A percentile compares a stretch with the other conserved stretches of the same genome.
phyloP scores from a whole-genome alignment of 2,797 vertebrate species.

The Schizopygopsis pylzovi region DNA sequence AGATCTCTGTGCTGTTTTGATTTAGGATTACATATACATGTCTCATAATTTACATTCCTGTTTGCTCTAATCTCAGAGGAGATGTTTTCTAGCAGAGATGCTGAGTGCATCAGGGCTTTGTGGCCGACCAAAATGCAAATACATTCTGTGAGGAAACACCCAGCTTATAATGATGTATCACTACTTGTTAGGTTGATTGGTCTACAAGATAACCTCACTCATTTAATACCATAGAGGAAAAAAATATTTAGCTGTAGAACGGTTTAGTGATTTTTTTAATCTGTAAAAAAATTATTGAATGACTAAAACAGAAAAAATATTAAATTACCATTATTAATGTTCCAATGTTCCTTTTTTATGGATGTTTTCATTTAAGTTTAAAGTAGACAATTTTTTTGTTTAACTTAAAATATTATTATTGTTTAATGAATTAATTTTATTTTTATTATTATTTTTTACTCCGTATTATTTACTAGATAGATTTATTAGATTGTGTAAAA shows the following conservation, averaged over 20 bases:
- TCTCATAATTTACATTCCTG: background rate
- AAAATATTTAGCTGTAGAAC: background rate
- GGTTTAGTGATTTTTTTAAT: background rate
- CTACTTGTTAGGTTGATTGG: background rate
- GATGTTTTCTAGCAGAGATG: background rate
- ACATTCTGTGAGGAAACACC: constrained; percentile 22
- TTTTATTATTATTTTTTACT: too few relatives aligned
- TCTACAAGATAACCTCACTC: background rate
- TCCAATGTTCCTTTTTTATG: too few relatives aligned
- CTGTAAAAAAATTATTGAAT: background rate
- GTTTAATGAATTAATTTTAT: background rate
- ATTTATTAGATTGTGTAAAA: background rate
- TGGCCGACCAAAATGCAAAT: background rate
- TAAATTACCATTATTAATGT: too few relatives aligned
- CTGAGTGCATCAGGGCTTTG: constrained; percentile 26
- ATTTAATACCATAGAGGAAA: background rate
- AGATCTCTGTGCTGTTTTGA: background rate
- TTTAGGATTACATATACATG: background rate
- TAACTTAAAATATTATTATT: too few relatives aligned
- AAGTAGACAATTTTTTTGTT: too few relatives aligned
- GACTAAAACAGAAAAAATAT: too few relatives aligned
- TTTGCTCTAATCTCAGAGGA: constrained; percentile 21
- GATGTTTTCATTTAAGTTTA: too few relatives aligned
- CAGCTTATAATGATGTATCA: background rate
- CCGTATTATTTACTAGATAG: background rate